Evolutionary conservation across 2,888 invertebrate genomes (phyloP).

Genomic region (Chrysomela aeneicollis): DNA sequence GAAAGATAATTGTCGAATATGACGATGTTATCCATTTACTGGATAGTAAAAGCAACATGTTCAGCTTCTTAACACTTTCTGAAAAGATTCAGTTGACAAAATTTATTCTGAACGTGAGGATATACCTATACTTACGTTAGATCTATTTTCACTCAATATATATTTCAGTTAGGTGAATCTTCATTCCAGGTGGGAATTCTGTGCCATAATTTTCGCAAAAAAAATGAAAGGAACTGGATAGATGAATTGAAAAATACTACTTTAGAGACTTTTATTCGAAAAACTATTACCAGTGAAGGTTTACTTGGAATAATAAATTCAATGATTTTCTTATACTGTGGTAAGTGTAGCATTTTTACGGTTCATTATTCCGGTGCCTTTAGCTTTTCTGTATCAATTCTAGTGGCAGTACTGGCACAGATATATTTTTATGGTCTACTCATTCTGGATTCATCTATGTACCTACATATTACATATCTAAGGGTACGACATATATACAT

Average conservation of each 20-base stretch:
- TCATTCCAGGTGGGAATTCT: conserved; percentile 29
- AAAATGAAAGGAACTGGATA: conserved; percentile 12
- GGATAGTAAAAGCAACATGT: conserved; percentile 20
- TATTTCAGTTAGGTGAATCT: too few relatives aligned
- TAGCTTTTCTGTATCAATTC: conserved; percentile 3
- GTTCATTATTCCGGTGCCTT: too few relatives aligned
- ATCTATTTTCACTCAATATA: too few relatives aligned
- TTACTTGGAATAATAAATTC: conserved; percentile 41
- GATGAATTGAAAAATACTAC: conserved; percentile 31
- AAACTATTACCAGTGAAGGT: conserved; percentile 33
- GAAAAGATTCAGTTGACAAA: conserved; percentile 29
- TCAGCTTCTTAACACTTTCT: conserved; percentile 23
- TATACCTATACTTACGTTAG: too few relatives aligned
- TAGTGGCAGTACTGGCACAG: too few relatives aligned
- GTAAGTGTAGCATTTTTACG: conserved; percentile 39
- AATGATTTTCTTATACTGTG: conserved; percentile 45
- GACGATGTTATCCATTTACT: conserved; percentile 22
- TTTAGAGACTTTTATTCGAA: conserved; percentile 46
- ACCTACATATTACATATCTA: too few relatives aligned
- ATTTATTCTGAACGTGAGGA: conserved; percentile 30
- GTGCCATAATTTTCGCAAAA: conserved; percentile 27
- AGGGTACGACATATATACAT: too few relatives aligned
- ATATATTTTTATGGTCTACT: too few relatives aligned
- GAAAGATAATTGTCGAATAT: conserved; percentile 44
- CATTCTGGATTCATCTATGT: too few relatives aligned